Conservation (phyloP, 2,797 vertebrate species). For the Semaprochilodus insignis region DNA sequence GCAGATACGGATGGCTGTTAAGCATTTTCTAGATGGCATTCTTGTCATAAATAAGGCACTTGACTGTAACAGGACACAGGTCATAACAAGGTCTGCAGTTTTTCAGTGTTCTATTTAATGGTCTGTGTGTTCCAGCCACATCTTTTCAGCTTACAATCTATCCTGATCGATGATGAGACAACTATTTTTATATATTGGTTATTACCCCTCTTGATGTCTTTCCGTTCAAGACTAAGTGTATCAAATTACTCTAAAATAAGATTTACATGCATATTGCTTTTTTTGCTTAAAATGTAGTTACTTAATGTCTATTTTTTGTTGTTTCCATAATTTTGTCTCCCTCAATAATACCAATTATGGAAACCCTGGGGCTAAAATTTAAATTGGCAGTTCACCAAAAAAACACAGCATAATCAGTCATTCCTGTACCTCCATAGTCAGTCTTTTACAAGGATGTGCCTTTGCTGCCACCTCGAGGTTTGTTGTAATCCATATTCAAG, state of each 20-base stretch:
- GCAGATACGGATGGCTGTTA: background rate
- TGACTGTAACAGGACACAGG: background rate
- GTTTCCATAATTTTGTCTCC: background rate
- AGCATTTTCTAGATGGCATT: background rate
- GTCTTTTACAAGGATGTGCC: background rate
- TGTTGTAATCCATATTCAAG: background rate
- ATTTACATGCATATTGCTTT: background rate
- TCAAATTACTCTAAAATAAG: background rate
- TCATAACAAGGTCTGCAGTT: background rate
- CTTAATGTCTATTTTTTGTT: background rate
- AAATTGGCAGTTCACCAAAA: background rate
- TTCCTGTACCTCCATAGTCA: background rate
- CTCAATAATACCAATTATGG: background rate
- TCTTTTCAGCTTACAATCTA: background rate
- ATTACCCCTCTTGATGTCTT: background rate
- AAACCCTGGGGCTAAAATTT: background rate
- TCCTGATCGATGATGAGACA: background rate
- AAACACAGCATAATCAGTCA: background rate
- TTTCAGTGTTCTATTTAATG: background rate
- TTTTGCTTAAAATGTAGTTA: background rate
- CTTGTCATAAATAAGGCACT: background rate
- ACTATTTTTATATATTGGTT: background rate
- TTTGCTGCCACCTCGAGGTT: conserved; percentile 39
- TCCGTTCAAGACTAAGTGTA: background rate
- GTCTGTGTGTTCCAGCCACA: background rate